phyloP scores from a whole-genome alignment of 2,113 vertebrate species.

The Dasyurus viverrinus region DNA sequence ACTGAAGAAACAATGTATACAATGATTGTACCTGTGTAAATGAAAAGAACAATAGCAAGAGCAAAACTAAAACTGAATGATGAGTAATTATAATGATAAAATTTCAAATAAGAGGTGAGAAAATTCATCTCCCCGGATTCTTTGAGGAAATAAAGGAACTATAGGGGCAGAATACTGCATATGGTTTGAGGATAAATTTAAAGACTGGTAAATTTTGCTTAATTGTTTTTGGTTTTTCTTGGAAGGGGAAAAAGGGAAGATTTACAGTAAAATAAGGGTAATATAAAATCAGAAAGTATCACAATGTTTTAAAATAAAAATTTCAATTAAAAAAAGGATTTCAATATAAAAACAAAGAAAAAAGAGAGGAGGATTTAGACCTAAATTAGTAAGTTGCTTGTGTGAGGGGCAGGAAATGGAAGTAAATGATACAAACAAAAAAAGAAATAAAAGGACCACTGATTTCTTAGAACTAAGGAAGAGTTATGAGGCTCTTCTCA shows the following conservation, averaged over 20 bases:
- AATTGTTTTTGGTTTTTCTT: not conserved
- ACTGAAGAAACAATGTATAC: not conserved
- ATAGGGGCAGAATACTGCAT: not conserved
- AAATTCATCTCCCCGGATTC: not conserved
- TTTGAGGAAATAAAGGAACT: not conserved
- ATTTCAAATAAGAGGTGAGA: not conserved
- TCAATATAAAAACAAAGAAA: not conserved
- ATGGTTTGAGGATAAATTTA: not conserved
- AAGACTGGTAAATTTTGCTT: not conserved
- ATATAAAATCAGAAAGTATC: not conserved
- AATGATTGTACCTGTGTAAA: not conserved
- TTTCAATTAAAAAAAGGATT: not conserved
- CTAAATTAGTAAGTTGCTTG: not conserved
- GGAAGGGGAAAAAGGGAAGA: not conserved
- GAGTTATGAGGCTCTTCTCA: not conserved
- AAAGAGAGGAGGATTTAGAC: not conserved
- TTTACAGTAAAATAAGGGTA: not conserved
- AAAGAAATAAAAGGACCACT: not conserved
- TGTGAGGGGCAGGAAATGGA: not conserved
- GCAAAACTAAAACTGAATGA: not conserved
- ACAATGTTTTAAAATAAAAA: not conserved
- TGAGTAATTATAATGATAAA: not conserved
- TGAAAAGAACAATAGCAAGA: not conserved
- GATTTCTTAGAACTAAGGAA: not conserved
- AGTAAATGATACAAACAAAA: not conserved